Evolutionary conservation across 2,797 vertebrate genomes (phyloP), one percentile per base, ranked within the genome.

Genomic region (Scyliorhinus canicula): DNA sequence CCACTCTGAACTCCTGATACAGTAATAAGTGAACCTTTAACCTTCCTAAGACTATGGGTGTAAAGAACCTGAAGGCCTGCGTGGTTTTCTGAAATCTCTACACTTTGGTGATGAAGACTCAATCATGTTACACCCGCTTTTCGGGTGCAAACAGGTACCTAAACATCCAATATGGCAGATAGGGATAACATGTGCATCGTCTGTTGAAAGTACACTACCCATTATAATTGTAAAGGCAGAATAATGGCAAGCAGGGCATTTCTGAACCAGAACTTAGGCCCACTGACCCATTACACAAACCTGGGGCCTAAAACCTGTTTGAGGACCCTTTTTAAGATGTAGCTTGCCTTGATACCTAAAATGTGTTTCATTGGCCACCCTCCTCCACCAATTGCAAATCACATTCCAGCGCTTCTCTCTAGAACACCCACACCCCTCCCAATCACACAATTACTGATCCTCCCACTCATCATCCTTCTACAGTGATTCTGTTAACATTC

Each of bases 21-120:
- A 95, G 95, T 84, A 0, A 96, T 96, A 96, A 96, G 95, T 95
- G n/a, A 95, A 95, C 96, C 96, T 52, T 47, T 95, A 95, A 96
- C 95, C 97, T 96, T 95, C 96, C 96, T 97, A 97, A 97, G 96
- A 97, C 97, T 97, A 97, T 97, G 97, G 97, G 97, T 97, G 97
- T 97, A 96, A 96, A 96, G 96, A 97, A 96, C 94, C 96, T 95
- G 31, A 95, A 97, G 97, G 96, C 97, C 97, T 97, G 96, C 93
- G 95, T 96, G 95, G 96, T 96, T 95, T 95, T 95, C 96, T 82
- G 93, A 96, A 97, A 96, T 96, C 96, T 95, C 95, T 96, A 96
- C 93, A 94, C 95, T 95, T 95, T 97, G 97, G 97, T 97, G 96
- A 97, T 96, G 97, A 95, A 93, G 96, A 85, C 4, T 28, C 47